Percentiles rank a stretch among this genome's conserved stretches.
Evolutionary conservation across 2,888 invertebrate genomes (phyloP).

Genomic region (Chelonus formosanus): DNA sequence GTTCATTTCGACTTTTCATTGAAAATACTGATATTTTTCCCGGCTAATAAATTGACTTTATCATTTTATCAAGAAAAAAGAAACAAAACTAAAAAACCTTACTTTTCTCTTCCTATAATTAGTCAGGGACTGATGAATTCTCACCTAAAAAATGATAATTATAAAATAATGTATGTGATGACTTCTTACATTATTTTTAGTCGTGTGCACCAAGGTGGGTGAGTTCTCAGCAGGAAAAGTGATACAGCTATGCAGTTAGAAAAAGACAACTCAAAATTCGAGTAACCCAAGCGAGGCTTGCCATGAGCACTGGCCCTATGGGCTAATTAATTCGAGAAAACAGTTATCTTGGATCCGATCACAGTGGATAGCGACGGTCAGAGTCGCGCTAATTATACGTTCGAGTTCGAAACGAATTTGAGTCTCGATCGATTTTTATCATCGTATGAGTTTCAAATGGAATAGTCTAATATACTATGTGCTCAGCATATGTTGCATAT

Average conservation of each 20-base stretch:
- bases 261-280: constrained; percentile 23
- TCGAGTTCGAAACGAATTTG: constrained; percentile 32
- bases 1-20: constrained; percentile 11
- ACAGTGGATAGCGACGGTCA: constrained; percentile 29
- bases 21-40: not conserved
- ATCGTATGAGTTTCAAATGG: constrained; percentile 3
- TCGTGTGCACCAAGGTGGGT: not conserved
- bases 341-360: constrained; percentile 32
- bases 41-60: not conserved
- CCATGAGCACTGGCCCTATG: constrained; percentile 26
- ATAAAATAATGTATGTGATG: no score
- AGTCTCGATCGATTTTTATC: constrained; percentile 26
- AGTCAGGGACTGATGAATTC: no score
- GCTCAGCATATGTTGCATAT: not conserved
- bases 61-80: not conserved
- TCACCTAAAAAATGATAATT: no score
- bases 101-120: no score
- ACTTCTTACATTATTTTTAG: no score
- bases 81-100: no score
- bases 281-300: constrained; percentile 23
- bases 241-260: not conserved
- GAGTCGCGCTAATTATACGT: constrained; percentile 39
- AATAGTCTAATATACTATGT: constrained; percentile 11
- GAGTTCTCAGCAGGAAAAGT: not conserved
- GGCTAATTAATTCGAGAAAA: constrained; percentile 36